phyloP scores from a whole-genome alignment of 1,140 invertebrate genomes.

The Listronotus bonariensis region DNA sequence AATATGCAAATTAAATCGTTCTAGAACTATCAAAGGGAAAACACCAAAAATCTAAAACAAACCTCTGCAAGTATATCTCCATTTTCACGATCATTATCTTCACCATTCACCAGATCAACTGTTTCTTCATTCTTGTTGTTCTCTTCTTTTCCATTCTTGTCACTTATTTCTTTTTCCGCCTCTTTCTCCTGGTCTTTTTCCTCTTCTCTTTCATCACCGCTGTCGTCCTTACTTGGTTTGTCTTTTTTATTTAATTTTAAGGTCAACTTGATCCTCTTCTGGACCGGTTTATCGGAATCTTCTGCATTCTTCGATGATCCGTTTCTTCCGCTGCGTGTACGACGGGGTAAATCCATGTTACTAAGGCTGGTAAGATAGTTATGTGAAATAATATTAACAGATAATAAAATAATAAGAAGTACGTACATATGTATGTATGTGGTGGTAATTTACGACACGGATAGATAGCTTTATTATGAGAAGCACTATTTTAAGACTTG shows the following conservation, averaged over 20 bases:
- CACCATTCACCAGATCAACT: background rate
- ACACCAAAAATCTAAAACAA: no score
- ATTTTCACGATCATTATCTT: slow-evolving; percentile 11
- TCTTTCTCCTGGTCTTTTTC: no score
- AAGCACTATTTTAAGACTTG: no score
- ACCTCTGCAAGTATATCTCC: background rate
- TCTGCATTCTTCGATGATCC: slow-evolving; percentile 1
- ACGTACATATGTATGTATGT: no score
- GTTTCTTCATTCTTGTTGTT: background rate
- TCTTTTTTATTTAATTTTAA: slow-evolving; percentile 21
- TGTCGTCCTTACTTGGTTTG: background rate
- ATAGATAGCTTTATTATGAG: no score
- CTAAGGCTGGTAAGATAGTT: background rate
- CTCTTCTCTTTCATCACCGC: slow-evolving; percentile 1
- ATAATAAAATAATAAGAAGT: no score
- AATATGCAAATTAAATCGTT: no score
- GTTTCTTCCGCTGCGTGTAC: background rate
- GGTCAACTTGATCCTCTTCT: slow-evolving; percentile 16
- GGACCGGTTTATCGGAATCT: background rate
- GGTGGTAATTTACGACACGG: no score
- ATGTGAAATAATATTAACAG: background rate
- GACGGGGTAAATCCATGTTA: background rate
- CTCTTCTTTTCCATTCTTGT: slow-evolving; percentile 15
- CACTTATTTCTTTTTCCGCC: background rate
- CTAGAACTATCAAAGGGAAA: no score